Evolutionary conservation across 2,888 invertebrate genomes (phyloP).

Genomic region (Drosophila fulvimacula): DNA sequence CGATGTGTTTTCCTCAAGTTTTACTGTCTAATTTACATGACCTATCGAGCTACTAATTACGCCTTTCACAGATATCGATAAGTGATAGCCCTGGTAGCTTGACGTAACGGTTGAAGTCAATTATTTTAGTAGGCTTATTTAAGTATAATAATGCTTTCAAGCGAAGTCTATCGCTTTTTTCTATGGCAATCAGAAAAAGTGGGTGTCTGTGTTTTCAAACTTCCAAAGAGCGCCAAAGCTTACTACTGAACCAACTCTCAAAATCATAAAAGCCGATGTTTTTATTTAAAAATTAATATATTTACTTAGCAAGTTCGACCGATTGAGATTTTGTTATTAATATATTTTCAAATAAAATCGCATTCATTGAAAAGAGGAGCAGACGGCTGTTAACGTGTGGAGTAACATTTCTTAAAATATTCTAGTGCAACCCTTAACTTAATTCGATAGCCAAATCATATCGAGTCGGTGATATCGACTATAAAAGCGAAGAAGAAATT

Average conservation of each 20-base stretch:
- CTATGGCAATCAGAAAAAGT: too few species aligned
- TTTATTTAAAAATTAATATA: neutral
- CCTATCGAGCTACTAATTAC: slow-evolving; percentile 11
- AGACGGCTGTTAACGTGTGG: neutral
- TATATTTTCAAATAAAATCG: neutral
- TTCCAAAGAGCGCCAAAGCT: neutral
- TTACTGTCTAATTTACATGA: slow-evolving; percentile 22
- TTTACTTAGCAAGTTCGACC: too few species aligned
- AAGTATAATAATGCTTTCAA: neutral
- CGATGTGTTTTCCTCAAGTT: slow-evolving; percentile 4
- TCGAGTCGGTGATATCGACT: slow-evolving; percentile 57
- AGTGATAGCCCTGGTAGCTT: neutral
- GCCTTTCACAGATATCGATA: slow-evolving; percentile 22
- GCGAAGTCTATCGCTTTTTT: too few species aligned
- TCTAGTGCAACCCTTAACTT: slow-evolving; percentile 1
- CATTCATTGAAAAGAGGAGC: neutral
- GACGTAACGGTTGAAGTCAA: neutral
- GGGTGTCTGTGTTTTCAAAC: too few species aligned
- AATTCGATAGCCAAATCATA: slow-evolving; percentile 31
- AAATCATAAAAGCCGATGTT: neutral
- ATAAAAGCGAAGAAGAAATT: slow-evolving; percentile 26
- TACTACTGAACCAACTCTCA: too few species aligned
- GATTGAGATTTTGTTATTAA: too few species aligned
- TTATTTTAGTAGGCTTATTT: neutral
- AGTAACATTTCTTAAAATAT: neutral